These are phyloP conservation scores for Scytalopus superciliaris DNA, from an alignment of 2,113 vertebrate genomes.

Conservation along the genomic window DNA sequence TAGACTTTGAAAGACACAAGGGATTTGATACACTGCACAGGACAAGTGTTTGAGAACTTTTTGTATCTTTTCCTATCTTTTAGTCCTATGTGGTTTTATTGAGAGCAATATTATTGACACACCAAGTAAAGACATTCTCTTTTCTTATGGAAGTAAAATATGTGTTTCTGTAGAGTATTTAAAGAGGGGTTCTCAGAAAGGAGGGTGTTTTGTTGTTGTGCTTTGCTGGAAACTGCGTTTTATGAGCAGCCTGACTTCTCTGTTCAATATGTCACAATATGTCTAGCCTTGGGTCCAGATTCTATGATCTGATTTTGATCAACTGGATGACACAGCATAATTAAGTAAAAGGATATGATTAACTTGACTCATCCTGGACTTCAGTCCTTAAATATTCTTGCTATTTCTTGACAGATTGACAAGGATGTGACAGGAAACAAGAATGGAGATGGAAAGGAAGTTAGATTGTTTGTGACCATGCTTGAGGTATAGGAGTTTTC, in stretches of 20 bases:
- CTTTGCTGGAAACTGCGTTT: background rate
- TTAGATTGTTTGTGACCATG: background rate
- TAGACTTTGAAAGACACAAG: background rate
- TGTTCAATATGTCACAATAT: background rate
- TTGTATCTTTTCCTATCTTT: background rate
- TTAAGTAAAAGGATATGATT: background rate
- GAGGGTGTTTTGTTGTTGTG: background rate
- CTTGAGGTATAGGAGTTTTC: background rate
- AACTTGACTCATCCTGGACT: background rate
- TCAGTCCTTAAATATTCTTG: background rate
- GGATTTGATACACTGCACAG: background rate
- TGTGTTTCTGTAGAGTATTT: background rate
- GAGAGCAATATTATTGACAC: background rate
- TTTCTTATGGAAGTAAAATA: background rate
- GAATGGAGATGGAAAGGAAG: background rate
- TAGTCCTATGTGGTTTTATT: background rate
- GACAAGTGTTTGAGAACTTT: background rate
- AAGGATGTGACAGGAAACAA: background rate
- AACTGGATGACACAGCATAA: background rate
- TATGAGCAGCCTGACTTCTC: background rate
- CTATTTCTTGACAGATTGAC: background rate
- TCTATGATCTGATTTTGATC: background rate
- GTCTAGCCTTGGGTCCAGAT: background rate
- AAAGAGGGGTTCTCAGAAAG: background rate
- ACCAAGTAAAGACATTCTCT: background rate